A percentile compares a stretch with the other conserved stretches of the same genome.
phyloP scores from a whole-genome alignment of 2,888 invertebrate species.

The Drosophila flavopinicola region DNA sequence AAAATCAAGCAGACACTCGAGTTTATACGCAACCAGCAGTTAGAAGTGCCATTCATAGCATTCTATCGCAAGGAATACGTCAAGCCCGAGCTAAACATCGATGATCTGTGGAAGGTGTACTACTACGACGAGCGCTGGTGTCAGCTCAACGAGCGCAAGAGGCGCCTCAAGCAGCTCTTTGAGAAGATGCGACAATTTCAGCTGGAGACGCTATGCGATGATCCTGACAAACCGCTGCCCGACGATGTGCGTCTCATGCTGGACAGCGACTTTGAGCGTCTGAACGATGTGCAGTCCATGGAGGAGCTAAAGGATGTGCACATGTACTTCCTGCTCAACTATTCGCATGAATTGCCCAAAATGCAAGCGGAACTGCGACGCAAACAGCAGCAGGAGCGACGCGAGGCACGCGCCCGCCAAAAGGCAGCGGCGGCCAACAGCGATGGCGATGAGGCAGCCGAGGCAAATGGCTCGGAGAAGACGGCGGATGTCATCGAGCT shows the following conservation, averaged over 20 bases:
- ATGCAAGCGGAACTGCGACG: conserved; percentile 91
- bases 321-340: conserved; percentile 96
- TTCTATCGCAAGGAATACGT: conserved; percentile 99
- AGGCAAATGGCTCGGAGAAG: conserved; percentile 49
- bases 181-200: conserved; percentile 97
- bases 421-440: conserved; percentile 57
- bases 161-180: conserved; percentile 91
- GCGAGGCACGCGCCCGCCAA: conserved; percentile 61
- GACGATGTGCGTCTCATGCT: conserved; percentile 92
- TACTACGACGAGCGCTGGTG: conserved; percentile 98
- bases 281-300: conserved; percentile 91
- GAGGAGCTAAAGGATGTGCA: conserved; percentile 97
- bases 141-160: conserved; percentile 93
- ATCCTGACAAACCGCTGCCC: conserved; percentile 93
- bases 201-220: conserved; percentile 91
- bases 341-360: conserved; percentile 92
- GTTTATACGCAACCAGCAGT: conserved; percentile 96
- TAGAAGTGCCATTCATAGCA: conserved; percentile 99
- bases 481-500: conserved; percentile 81
- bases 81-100: conserved; percentile 95
- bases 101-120: conserved; percentile 99
- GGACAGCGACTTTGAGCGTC: conserved; percentile 93
- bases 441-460: conserved; percentile 66
- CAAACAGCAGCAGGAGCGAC: conserved; percentile 86
- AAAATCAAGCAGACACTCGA: conserved; percentile 97